Base-by-base conservation (phyloP, 1,140 invertebrate genomes). In the Plectrocnemia conspersa region DNA sequence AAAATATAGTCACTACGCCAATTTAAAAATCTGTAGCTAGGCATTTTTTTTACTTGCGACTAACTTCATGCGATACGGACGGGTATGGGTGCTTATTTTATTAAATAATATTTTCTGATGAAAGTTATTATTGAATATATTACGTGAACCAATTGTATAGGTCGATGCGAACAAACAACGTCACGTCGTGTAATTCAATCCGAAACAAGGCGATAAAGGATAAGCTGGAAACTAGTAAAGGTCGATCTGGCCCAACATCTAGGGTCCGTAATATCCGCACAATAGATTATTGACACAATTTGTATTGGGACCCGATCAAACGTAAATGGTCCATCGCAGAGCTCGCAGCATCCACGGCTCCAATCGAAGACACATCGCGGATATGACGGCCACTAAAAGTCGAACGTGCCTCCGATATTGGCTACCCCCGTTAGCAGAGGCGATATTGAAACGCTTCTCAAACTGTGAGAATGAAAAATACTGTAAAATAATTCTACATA, bases 201-300 rank as follows among this genome's bases (percentile, higher is more conserved):
- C 16, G 40, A 16, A 42, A 42, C 13, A 42, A 19, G 22, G 7
- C 9, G 9, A 42, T 42, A 42, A 42, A 25, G 2, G 19, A 18
- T 22, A 13, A 19, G 21, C 11, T 38, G 11, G 27, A 45, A 19
- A 13, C 13, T 25, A 2, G 3, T 18, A 41, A 16, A 10, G 42
- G 27, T 22, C 21, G 38, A 4, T 4, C 3, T 4, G 3, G 32
- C 3, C 32, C n/a, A 15, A 4, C n/a, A 35, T 13, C 32, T 15
- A 15, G 32, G 32, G 32, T 35, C 11, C 40, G 40, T 22, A 42
- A 42, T 46, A 27, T 46, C 44, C 27, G 24, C 44, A 48, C 46
- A 48, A 48, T 48, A 48, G 46, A 48, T 48, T 48, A 48, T 48
- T 48, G 46, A 48, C 46, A 36, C 46, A 48, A 48, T 48, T 48